These are phyloP conservation scores for Lycorma delicatula DNA, from an alignment of 1,140 invertebrate species.

Conservation along the genomic window DNA sequence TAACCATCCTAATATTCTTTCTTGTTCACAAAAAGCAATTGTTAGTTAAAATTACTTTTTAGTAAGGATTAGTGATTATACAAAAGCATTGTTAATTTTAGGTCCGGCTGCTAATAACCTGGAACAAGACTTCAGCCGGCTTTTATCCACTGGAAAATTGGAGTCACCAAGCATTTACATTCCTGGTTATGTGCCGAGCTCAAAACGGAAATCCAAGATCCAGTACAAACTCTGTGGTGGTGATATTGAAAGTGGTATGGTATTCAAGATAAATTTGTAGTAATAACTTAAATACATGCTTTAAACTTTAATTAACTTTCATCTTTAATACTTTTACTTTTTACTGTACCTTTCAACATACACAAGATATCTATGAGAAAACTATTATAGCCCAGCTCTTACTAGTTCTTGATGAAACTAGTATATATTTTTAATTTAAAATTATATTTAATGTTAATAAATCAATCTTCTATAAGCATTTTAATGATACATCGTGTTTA, in stretches of 20 bases:
- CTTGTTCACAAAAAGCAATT: not conserved
- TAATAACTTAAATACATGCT: no score
- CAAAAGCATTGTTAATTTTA: constrained; percentile 24
- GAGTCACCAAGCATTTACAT: constrained; percentile 65
- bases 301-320: no score
- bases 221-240: constrained; percentile 55
- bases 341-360: no score
- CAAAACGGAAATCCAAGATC: constrained; percentile 58
- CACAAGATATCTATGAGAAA: no score
- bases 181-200: constrained; percentile 57
- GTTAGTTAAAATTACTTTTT: constrained; percentile 11
- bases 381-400: no score
- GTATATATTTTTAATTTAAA: no score
- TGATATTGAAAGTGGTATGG: constrained; percentile 13
- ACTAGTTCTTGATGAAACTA: no score
- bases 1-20: constrained; percentile 18
- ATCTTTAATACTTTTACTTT: no score
- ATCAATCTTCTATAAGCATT: no score
- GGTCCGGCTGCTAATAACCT: constrained; percentile 64
- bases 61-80: no score
- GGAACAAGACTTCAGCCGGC: constrained; percentile 65
- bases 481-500: no score
- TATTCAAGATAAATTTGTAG: not conserved
- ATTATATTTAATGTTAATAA: no score
- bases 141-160: constrained; percentile 62